Conservation (phyloP, 2,888 invertebrate species). For the Andrena bicolor region DNA sequence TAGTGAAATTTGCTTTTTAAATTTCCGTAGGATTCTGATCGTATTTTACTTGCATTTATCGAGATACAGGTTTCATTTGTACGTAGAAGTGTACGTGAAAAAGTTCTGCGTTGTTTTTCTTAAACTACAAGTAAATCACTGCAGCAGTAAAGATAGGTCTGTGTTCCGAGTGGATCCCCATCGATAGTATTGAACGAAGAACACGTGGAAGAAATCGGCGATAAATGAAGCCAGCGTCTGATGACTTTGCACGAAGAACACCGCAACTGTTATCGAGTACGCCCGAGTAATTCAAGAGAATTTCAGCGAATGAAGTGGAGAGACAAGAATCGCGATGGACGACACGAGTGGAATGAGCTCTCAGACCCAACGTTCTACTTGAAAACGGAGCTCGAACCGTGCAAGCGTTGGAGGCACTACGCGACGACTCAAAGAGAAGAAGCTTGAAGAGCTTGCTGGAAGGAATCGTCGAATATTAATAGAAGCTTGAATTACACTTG, state of each 20-base stretch:
- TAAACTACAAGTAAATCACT: constrained; percentile 10
- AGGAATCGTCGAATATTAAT: not conserved
- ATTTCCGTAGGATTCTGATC: constrained; percentile 2
- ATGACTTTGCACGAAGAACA: constrained; percentile 16
- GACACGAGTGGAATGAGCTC: not conserved
- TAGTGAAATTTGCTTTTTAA: constrained; percentile 25
- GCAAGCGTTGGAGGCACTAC: not conserved
- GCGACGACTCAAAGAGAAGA: constrained; percentile 6
- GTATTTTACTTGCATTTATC: constrained; percentile 8
- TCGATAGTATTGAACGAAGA: constrained; percentile 1
- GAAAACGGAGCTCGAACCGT: not conserved
- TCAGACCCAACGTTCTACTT: not conserved
- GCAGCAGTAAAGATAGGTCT: constrained; percentile 32
- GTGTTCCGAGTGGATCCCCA: constrained; percentile 26
- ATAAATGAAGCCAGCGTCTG: not conserved
- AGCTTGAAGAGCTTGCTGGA: not conserved
- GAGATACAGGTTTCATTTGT: constrained; percentile 25
- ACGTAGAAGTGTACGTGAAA: constrained; percentile 11
- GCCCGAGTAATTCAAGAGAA: not conserved
- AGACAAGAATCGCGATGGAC: not conserved
- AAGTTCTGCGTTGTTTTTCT: constrained; percentile 28
- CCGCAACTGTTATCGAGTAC: not conserved
- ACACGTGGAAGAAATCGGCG: constrained; percentile 6
- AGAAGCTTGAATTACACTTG: constrained; percentile 11
- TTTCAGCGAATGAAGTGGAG: not conserved